A percentile compares a stretch with the other conserved stretches of the same genome.
phyloP scores from a whole-genome alignment of 2,888 invertebrate species.

The Proisotoma minuta region DNA sequence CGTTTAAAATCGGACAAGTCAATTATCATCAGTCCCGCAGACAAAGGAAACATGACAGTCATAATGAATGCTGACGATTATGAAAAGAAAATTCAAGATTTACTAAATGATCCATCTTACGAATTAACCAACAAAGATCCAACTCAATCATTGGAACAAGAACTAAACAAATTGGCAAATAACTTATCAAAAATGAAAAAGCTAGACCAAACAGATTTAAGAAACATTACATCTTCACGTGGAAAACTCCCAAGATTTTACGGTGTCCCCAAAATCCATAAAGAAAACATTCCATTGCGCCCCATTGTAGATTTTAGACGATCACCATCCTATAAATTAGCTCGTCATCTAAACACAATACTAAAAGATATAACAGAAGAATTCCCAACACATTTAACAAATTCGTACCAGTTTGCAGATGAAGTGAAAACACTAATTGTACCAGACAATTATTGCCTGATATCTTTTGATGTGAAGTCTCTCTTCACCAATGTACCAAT shows the following conservation, averaged over 20 bases:
- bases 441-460: not conserved
- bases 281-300: not conserved
- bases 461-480: not conserved
- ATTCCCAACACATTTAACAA: not conserved
- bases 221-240: not conserved
- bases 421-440: not conserved
- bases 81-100: not conserved
- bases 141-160: not conserved
- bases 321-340: slow-evolving; percentile 8
- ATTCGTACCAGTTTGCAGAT: not conserved
- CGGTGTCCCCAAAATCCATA: slow-evolving; percentile 15
- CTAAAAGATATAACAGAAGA: not conserved
- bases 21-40: not conserved
- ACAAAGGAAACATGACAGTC: slow-evolving; percentile 9
- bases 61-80: not conserved
- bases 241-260: not conserved
- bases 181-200: not conserved
- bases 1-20: not conserved
- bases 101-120: not conserved
- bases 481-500: slow-evolving; percentile 2
- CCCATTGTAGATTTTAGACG: slow-evolving; percentile 6
- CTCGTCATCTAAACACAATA: not conserved
- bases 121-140: not conserved
- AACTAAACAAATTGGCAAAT: not conserved
- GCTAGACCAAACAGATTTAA: not conserved